Evolutionary conservation across 2,113 vertebrate species (phyloP).

Genomic region (Chloropsis hardwickii): DNA sequence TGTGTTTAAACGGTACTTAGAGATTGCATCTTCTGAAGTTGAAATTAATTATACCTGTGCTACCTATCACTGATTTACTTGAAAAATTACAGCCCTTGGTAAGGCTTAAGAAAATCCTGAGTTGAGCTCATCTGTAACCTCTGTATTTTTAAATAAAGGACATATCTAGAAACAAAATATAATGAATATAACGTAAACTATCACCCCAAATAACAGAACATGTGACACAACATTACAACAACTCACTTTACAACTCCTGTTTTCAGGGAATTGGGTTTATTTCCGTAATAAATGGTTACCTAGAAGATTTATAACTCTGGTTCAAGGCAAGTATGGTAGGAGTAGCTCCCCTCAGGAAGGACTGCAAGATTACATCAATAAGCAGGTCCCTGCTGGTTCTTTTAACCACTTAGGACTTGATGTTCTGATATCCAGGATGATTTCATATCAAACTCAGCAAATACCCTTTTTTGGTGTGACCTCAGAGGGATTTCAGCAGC

Average conservation of each 20-base stretch:
- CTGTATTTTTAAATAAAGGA: not conserved
- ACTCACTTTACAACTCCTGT: not conserved
- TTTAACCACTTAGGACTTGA: not conserved
- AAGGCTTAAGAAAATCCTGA: not conserved
- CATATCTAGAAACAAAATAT: not conserved
- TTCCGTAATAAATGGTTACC: not conserved
- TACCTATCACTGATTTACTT: not conserved
- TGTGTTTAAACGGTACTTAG: not conserved
- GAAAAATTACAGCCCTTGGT: not conserved
- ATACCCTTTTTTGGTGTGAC: not conserved
- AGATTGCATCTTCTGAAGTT: not conserved
- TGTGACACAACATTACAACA: not conserved
- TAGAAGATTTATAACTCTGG: not conserved
- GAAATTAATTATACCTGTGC: conserved; percentile 35
- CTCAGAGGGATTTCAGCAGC: not conserved
- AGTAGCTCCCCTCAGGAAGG: not conserved
- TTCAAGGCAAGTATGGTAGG: not conserved
- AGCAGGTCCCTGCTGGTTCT: not conserved
- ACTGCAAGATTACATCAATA: not conserved
- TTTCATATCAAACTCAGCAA: not conserved
- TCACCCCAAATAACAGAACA: not conserved
- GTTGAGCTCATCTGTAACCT: not conserved
- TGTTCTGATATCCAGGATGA: not conserved
- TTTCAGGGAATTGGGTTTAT: not conserved
- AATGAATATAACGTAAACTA: not conserved